Conservation (phyloP, 2,113 vertebrate genomes). For the Gavialis gangeticus region DNA sequence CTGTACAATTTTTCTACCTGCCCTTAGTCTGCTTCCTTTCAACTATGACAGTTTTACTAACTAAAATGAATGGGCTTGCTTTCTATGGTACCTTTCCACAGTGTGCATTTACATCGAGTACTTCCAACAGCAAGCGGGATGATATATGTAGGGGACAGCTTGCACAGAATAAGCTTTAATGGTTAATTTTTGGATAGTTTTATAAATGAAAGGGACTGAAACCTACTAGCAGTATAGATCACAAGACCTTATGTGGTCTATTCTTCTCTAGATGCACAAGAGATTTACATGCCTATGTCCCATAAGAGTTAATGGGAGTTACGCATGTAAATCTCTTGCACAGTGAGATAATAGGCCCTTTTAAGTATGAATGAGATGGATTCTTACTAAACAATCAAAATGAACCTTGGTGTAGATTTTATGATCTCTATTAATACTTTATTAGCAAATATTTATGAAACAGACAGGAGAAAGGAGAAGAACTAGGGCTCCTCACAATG, state of each 20-base stretch:
- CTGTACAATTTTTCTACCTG: conserved; percentile 79
- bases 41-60: conserved; percentile 85
- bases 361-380: conserved; percentile 60
- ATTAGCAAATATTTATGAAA: conserved; percentile 73
- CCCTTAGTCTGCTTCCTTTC: conserved; percentile 76
- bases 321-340: conserved; percentile 67
- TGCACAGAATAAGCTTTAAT: conserved; percentile 60
- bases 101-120: conserved; percentile 23
- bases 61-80: conserved; percentile 81
- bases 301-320: conserved; percentile 69
- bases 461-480: conserved; percentile 39
- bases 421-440: conserved; percentile 56
- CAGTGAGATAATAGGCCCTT: conserved; percentile 70
- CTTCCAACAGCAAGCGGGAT: conserved; percentile 62
- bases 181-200: conserved; percentile 62
- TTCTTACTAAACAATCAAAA: conserved; percentile 68
- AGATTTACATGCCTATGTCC: conserved; percentile 63
- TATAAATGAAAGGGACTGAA: conserved; percentile 59
- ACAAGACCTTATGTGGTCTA: conserved; percentile 50
- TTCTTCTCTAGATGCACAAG: conserved; percentile 62
- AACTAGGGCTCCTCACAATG: conserved; percentile 34
- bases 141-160: conserved; percentile 55
- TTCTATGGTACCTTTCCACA: conserved; percentile 68
- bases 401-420: conserved; percentile 51
- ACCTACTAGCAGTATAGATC: conserved; percentile 55